Evolutionary conservation across 2,888 invertebrate species (phyloP), one percentile per base, ranked within the genome.

Genomic region (Ceraclea dissimilis): DNA sequence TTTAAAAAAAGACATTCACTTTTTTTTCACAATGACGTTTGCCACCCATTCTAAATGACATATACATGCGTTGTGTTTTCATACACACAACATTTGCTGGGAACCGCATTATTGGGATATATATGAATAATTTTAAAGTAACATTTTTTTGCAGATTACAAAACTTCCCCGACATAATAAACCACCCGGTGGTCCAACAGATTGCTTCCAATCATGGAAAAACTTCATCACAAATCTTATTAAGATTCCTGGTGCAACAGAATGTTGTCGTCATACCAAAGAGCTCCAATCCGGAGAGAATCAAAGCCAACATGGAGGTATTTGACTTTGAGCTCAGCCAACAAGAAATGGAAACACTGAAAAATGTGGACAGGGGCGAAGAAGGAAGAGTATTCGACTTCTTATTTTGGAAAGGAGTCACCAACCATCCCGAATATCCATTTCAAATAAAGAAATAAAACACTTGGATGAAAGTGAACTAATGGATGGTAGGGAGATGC

Each of bases 261-360:
- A 80, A 80, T 48, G 73, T 89, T 43, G 77, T 81, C 34, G 86
- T 87, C 8, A 88, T 92, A 66, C 90, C 90, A 22, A 92, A 91
- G 71, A 90, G 89, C 69, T 78, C 82, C 1, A 87, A 83, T 66
- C 79, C 83, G 1, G 69, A 78, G 10, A 77, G 90, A 65, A 79
- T 91, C 19, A 78, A 79, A 71, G 78, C 84, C 65, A 91, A 91
- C 66, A 79, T 86, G 54, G 71, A 83, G 52, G 72, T 88, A 59
- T 85, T 83, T 63, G 79, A 84, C 68, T 86, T 86, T 67, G 78
- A 79, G 63, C 65, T 87, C 56, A 67, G 71, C 1, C 66, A 73
- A 13, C 73, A 77, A 2, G 85, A 87, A 60, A 69, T 83, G 63
- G 67, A 76, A 53, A 65, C 66, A 19, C 65, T 88, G 51, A 73